These are phyloP conservation scores for Vidua macroura DNA, from an alignment of 2,113 vertebrate species.

Conservation along the genomic window DNA sequence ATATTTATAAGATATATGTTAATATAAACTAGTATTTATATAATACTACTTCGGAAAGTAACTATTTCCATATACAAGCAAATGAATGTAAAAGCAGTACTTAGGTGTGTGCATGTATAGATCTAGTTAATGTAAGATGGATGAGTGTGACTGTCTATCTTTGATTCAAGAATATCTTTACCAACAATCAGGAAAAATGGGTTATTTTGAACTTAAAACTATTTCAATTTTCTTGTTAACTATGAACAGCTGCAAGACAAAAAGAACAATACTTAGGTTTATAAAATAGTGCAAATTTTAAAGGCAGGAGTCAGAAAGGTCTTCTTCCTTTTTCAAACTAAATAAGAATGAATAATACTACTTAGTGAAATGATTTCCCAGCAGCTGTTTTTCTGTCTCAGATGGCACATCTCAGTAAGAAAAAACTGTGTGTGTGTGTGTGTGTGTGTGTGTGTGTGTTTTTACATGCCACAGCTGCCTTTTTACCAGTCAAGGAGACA, in stretches of 20 bases:
- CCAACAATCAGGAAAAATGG: neutral
- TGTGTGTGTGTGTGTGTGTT: neutral
- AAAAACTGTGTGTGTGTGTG: neutral
- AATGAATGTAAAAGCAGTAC: neutral
- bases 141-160: neutral
- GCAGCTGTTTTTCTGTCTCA: neutral
- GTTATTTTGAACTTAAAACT: neutral
- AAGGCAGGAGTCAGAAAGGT: neutral
- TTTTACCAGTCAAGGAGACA: neutral
- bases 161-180: neutral
- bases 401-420: neutral
- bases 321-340: neutral
- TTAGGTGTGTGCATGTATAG: neutral
- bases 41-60: neutral
- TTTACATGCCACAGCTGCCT: neutral
- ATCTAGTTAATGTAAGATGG: neutral
- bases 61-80: neutral
- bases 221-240: neutral
- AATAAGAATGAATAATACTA: neutral
- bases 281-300: neutral
- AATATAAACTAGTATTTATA: neutral
- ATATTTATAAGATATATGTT: neutral
- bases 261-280: neutral
- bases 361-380: neutral
- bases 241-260: neutral